Base-by-base conservation (phyloP, 1,140 invertebrate species). In the Metopolophium dirhodum region DNA sequence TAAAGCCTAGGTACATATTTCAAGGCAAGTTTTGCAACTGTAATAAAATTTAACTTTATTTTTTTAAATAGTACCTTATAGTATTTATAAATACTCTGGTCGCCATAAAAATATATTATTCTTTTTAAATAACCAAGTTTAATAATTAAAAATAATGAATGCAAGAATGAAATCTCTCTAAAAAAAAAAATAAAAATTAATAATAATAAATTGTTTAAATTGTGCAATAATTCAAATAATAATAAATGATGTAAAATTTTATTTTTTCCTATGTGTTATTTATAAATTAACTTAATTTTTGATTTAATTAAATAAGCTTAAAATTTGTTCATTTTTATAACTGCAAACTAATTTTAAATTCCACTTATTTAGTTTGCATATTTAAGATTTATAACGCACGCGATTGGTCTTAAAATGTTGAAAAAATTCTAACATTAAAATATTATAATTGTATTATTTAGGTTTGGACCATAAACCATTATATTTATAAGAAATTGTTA, bases 91-190 rank as follows among this genome's bases (percentile, higher is more conserved):
- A 47, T 47, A 47, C 83, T 87, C 45, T 87, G 9, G 45, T 49
- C 26, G 4, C n/a, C 47, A 49, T 47, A 85, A 85, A 85, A 85
- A 26, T 41, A 41, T 41, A 85, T 85, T 41, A 85, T 85, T 77
- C 35, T 85, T 41, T 85, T 45, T 49, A 35, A 87, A n/a, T 87
- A 49, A 87, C 86, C 47, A n/a, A 87, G 18, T 22, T 20, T 49
- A 14, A 87, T 87, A 49, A 49, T 87, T 87, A 87, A 87, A 87
- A 87, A 49, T 49, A 87, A 87, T 87, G 30, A 87, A 87, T 87
- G 47, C 14, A 49, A 49, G 37, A 45, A 85, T n/a, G 23, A 87
- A 87, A 7, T n/a, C 30, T 18, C 37, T 85, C 23, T 85, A 7
- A 18, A 8, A 87, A 87, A 87, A 87, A 87, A 77, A 49, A 11